Conservation (phyloP, 2,113 vertebrate species). For the Prinia subflava region DNA sequence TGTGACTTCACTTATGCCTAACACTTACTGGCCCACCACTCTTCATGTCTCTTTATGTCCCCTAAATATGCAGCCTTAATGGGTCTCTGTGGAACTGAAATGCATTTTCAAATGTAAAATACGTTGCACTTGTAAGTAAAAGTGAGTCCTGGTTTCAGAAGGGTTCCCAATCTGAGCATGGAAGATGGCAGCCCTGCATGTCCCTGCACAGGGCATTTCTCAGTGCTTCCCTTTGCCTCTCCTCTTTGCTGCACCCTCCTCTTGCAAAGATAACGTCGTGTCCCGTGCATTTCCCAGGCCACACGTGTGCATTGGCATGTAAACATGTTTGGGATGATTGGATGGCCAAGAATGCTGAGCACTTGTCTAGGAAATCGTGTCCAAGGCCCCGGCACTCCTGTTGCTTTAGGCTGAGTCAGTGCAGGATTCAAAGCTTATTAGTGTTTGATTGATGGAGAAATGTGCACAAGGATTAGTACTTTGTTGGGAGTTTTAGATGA, state of each 20-base stretch:
- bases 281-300: not conserved
- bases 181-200: not conserved
- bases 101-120: not conserved
- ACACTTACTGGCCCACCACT: not conserved
- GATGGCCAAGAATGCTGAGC: not conserved
- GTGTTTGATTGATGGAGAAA: not conserved
- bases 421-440: not conserved
- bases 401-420: not conserved
- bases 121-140: not conserved
- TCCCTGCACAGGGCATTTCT: not conserved
- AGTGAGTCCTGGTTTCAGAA: not conserved
- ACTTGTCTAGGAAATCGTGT: fast-evolving
- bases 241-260: not conserved
- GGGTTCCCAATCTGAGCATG: not conserved
- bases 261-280: not conserved
- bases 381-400: not conserved
- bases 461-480: not conserved
- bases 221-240: not conserved
- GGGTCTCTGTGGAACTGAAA: not conserved
- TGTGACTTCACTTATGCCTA: not conserved
- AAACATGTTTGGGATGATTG: not conserved
- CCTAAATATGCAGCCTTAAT: not conserved
- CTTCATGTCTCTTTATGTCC: fast-evolving
- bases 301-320: not conserved
- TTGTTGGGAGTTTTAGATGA: not conserved